Evolutionary conservation across 1,140 invertebrate genomes (phyloP).

Genomic region (Tetramorium alpestre): DNA sequence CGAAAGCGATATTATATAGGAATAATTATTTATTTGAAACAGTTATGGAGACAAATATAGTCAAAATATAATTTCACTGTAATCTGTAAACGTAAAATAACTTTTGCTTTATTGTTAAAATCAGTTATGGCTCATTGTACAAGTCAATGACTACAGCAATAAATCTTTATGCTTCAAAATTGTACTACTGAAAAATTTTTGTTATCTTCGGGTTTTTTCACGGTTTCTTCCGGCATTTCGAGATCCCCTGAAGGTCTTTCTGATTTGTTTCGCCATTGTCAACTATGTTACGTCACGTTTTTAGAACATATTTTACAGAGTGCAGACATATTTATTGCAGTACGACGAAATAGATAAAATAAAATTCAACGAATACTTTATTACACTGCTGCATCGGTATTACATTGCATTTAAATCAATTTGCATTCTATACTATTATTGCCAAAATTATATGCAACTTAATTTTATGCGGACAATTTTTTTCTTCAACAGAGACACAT

Average conservation of each 20-base stretch:
- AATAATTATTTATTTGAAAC: background rate
- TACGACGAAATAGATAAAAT: background rate
- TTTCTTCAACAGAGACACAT: background rate
- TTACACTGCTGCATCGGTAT: background rate
- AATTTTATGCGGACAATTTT: background rate
- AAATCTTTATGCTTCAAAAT: slow-evolving; percentile 80
- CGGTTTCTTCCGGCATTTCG: background rate
- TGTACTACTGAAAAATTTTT: slow-evolving; percentile 77
- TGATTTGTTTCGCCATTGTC: slow-evolving; percentile 59
- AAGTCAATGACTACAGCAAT: slow-evolving; percentile 76
- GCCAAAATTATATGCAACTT: background rate
- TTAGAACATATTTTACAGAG: background rate
- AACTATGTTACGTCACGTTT: background rate
- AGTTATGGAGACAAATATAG: background rate
- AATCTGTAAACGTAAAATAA: slow-evolving; percentile 3
- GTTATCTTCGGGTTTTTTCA: background rate
- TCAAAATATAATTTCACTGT: background rate
- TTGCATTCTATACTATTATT: background rate
- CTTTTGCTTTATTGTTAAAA: slow-evolving; percentile 74
- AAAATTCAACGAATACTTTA: background rate
- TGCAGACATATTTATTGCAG: background rate
- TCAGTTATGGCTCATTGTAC: slow-evolving; percentile 68
- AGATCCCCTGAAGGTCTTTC: background rate
- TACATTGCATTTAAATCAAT: background rate
- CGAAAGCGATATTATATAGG: slow-evolving; percentile 28